Evolutionary conservation across 2,888 invertebrate species (phyloP).

Genomic region (Phasia obesa): DNA sequence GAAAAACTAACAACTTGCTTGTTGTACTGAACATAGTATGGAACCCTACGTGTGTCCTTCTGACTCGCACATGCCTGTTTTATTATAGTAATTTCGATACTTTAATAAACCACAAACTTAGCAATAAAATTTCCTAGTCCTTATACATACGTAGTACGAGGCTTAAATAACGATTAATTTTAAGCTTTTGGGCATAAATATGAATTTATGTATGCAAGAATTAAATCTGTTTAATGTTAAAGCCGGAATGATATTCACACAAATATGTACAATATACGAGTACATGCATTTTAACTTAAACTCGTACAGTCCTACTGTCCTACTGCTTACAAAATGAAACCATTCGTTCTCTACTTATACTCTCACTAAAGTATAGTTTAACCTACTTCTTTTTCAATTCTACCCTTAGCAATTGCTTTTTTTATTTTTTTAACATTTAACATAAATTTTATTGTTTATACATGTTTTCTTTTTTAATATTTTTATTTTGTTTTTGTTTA

Average conservation of each 20-base stretch:
- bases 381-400: conserved; percentile 62
- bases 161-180: neutral
- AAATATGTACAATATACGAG: conserved; percentile 39
- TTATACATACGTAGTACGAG: neutral
- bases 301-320: neutral
- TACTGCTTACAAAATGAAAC: neutral
- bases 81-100: no score
- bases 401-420: conserved; percentile 27
- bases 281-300: conserved; percentile 1
- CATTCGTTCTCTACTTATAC: neutral
- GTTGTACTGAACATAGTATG: no score
- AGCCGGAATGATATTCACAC: conserved; percentile 28
- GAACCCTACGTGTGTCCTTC: no score
- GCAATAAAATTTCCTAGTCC: neutral
- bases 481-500: no score
- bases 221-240: conserved; percentile 3
- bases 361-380: conserved; percentile 48
- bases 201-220: neutral
- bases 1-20: no score
- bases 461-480: conserved; percentile 27
- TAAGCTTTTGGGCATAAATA: conserved; percentile 10
- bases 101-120: no score
- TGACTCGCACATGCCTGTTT: no score
- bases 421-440: conserved; percentile 55
- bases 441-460: conserved; percentile 61